Percentiles rank a stretch among this genome's conserved stretches.
phyloP scores from a whole-genome alignment of 2,113 vertebrate genomes.

The Gymnarchus niloticus region DNA sequence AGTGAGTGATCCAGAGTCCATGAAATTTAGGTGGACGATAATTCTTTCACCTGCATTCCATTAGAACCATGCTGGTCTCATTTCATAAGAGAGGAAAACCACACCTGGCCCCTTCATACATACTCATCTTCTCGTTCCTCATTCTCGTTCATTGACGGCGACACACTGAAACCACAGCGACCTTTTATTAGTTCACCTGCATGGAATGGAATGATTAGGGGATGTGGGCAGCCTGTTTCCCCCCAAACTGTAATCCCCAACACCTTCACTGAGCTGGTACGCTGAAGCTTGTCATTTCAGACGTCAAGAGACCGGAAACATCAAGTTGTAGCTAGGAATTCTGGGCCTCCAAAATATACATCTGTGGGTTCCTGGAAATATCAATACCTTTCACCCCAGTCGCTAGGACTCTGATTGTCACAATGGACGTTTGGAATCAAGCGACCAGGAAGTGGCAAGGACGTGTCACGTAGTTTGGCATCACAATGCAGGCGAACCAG shows the following conservation, averaged over 20 bases:
- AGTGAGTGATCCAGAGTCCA: not conserved
- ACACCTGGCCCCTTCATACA: not conserved
- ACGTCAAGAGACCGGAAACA: not conserved
- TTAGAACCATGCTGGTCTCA: not conserved
- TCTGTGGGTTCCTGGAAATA: too few relatives aligned
- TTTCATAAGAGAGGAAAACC: not conserved
- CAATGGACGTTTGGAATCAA: not conserved
- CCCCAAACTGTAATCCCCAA: not conserved
- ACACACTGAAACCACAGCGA: not conserved
- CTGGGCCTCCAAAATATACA: too few relatives aligned
- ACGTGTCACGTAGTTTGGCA: not conserved
- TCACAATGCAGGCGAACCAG: not conserved
- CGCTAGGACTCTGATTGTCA: slow-evolving; percentile 1
- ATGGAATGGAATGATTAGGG: not conserved
- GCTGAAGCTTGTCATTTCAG: not conserved
- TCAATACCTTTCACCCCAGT: too few relatives aligned
- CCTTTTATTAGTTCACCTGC: not conserved
- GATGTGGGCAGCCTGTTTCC: not conserved
- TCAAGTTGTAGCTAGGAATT: too few relatives aligned
- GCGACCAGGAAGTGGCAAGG: not conserved
- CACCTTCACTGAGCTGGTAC: not conserved
- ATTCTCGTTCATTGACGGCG: not conserved
- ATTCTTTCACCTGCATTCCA: not conserved
- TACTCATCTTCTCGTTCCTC: not conserved
- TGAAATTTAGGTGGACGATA: not conserved